A percentile compares a stretch with the other conserved stretches of the same genome.
phyloP scores from a whole-genome alignment of 2,797 vertebrate genomes.

The Euthynnus affinis region DNA sequence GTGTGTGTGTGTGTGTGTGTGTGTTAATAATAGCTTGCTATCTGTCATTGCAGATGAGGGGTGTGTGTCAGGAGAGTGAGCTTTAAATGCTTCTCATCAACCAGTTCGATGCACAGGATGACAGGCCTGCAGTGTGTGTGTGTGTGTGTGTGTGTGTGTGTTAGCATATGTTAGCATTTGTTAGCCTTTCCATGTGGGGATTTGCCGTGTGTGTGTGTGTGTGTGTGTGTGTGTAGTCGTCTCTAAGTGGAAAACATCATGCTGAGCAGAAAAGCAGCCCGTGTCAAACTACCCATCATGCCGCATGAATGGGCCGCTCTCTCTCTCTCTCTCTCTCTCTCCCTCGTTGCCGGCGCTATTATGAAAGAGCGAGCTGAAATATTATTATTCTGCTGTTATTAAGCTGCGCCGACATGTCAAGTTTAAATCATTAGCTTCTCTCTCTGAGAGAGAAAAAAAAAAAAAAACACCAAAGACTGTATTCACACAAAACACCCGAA shows the following conservation, averaged over 20 bases:
- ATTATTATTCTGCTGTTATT: slow-evolving; percentile 70
- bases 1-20: slow-evolving; percentile 36
- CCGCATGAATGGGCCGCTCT: slow-evolving; percentile 54
- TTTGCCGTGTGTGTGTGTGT: slow-evolving; percentile 30
- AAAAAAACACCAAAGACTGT: slow-evolving; percentile 43
- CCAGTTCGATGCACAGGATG: slow-evolving; percentile 34
- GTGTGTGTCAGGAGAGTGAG: slow-evolving; percentile 63
- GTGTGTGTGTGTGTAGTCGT: slow-evolving; percentile 9
- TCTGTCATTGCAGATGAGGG: slow-evolving; percentile 69
- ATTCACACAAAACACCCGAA: slow-evolving; percentile 55
- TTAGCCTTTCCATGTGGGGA: slow-evolving; percentile 19
- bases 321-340: slow-evolving; percentile 18
- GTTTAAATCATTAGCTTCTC: slow-evolving; percentile 60
- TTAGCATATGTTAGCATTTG: slow-evolving; percentile 46
- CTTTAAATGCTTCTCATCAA: slow-evolving; percentile 71
- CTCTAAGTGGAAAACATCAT: slow-evolving; percentile 52
- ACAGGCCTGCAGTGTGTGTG: slow-evolving; percentile 50
- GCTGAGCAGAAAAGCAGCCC: slow-evolving; percentile 69
- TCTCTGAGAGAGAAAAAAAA: too few relatives aligned
- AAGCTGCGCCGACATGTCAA: slow-evolving; percentile 65
- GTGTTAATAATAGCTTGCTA: slow-evolving; percentile 68
- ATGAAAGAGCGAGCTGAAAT: slow-evolving; percentile 64
- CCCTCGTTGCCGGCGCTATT: slow-evolving; percentile 38
- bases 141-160: slow-evolving; percentile 25
- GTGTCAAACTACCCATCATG: slow-evolving; percentile 72